A percentile compares a stretch with the other conserved stretches of the same genome.
phyloP scores from a whole-genome alignment of 2,113 vertebrate genomes.

The Paramisgurnus dabryanus region DNA sequence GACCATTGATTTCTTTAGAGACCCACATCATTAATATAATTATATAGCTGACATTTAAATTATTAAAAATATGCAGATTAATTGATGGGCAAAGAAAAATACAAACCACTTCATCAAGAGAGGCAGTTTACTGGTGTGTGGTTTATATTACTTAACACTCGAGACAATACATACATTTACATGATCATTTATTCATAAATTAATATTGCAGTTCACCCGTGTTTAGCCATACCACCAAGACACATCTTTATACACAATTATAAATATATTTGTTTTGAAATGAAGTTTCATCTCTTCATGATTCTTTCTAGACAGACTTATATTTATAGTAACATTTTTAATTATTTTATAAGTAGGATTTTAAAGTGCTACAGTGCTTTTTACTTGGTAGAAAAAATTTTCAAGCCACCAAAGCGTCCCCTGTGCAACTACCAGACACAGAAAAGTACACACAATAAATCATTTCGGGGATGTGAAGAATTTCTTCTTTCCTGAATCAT shows the following conservation, averaged over 20 bases:
- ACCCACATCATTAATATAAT: not conserved
- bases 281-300: not conserved
- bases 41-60: not conserved
- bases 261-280: too few species aligned
- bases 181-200: constrained; percentile 6
- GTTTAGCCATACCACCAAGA: not conserved
- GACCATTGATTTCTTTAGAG: not conserved
- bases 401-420: not conserved
- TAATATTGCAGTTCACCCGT: not conserved
- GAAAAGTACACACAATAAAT: constrained; percentile 31
- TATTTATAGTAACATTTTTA: not conserved
- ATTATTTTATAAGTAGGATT: not conserved
- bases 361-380: not conserved
- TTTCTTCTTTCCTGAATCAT: constrained; percentile 56
- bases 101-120: too few species aligned
- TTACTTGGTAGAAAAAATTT: not conserved
- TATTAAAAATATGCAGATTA: not conserved
- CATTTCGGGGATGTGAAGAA: constrained; percentile 74
- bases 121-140: not conserved
- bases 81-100: not conserved
- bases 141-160: not conserved
- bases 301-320: not conserved
- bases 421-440: not conserved
- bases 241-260: not conserved
- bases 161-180: not conserved